These are phyloP conservation scores for Ctena decussata DNA, from an alignment of 2,888 invertebrate genomes.

Conservation along the genomic window DNA sequence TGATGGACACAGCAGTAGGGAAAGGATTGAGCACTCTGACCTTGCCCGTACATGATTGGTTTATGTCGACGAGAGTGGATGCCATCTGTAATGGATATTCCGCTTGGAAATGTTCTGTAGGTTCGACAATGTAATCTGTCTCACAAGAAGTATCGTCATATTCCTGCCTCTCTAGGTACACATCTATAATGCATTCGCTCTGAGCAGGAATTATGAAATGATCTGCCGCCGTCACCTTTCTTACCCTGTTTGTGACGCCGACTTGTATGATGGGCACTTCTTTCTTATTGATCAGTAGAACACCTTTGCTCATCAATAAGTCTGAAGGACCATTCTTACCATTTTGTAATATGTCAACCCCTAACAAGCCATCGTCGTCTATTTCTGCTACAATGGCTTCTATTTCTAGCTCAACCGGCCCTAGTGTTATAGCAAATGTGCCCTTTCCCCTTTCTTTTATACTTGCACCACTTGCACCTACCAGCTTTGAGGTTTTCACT, in stretches of 20 bases:
- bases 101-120: conserved; percentile 26
- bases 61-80: conserved; percentile 42
- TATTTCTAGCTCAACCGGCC: neutral
- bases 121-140: conserved; percentile 42
- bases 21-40: conserved; percentile 56
- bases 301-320: conserved; percentile 1
- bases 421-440: neutral
- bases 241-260: neutral
- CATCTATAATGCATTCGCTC: conserved; percentile 43
- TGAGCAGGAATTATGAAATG: conserved; percentile 32
- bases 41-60: conserved; percentile 24
- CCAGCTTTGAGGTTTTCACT: neutral
- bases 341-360: conserved; percentile 13
- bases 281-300: neutral
- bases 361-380: no score
- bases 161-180: conserved; percentile 34
- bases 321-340: conserved; percentile 6
- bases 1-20: conserved; percentile 12
- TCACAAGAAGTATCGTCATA: neutral
- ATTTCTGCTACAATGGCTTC: no score
- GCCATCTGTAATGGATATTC: conserved; percentile 50
- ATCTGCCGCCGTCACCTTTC: conserved; percentile 36
- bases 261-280: conserved; percentile 39
- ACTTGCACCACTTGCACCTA: conserved; percentile 1
- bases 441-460: neutral